These are phyloP conservation scores for Marmota flaviventris DNA, from an alignment of 2,113 vertebrate genomes.

Conservation along the genomic window DNA sequence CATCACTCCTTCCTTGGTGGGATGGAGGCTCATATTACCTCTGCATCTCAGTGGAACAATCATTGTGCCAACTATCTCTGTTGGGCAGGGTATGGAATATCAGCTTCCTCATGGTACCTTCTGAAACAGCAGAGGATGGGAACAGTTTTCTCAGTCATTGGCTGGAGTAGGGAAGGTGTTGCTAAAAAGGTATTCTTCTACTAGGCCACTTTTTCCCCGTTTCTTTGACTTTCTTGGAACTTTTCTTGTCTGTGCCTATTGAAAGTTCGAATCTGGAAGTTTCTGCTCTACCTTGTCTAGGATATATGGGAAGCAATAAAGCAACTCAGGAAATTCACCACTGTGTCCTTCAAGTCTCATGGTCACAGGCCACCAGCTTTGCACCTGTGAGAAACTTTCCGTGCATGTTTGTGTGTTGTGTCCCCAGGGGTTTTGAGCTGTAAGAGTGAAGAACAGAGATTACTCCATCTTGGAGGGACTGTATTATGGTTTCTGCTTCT, in stretches of 20 bases:
- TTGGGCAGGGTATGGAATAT: too few species aligned
- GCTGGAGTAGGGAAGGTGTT: background rate
- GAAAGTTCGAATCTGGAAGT: background rate
- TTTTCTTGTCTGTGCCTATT: background rate
- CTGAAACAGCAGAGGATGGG: background rate
- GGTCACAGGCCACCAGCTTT: rapidly evolving
- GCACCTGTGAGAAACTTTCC: too few species aligned
- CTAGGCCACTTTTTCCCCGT: background rate
- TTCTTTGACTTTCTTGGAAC: background rate
- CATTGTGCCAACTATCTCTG: background rate
- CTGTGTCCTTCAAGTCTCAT: rapidly evolving
- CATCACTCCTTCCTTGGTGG: too few species aligned
- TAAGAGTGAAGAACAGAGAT: background rate
- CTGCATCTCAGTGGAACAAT: rapidly evolving
- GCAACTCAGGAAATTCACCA: background rate
- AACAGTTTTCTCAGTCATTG: too few species aligned
- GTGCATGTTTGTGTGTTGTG: background rate
- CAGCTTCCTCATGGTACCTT: background rate
- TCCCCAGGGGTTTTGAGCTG: rapidly evolving
- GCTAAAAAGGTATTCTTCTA: background rate
- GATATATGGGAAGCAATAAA: too few species aligned
- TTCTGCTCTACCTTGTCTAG: background rate
- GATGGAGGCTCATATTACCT: background rate
- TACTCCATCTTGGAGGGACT: background rate
- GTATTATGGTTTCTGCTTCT: background rate